Conservation (phyloP, 2,888 invertebrate genomes). For the Camponotus fellah region DNA sequence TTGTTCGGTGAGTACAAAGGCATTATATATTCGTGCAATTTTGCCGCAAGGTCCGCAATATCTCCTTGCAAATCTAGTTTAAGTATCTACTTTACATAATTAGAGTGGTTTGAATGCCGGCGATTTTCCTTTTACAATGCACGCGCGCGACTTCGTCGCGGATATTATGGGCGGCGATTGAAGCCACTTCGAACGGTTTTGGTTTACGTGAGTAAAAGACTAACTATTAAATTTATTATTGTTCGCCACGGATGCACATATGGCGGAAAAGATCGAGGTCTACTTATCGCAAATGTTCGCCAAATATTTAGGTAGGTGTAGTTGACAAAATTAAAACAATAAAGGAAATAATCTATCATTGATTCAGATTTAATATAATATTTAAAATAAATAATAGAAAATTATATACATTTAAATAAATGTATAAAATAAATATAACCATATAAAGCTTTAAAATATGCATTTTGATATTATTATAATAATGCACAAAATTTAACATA, state of each 20-base stretch:
- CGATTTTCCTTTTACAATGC: conserved; percentile 64
- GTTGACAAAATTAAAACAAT: neutral
- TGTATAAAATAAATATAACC: no score
- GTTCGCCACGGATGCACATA: neutral
- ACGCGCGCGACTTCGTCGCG: conserved; percentile 45
- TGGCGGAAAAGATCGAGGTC: conserved; percentile 13
- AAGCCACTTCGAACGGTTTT: conserved; percentile 46
- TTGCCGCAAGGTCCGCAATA: conserved; percentile 63
- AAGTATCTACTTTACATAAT: conserved; percentile 74
- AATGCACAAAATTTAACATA: no score
- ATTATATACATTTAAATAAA: no score
- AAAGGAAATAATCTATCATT: neutral
- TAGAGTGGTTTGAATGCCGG: conserved; percentile 69
- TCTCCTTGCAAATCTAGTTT: conserved; percentile 70
- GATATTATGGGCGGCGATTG: conserved; percentile 54
- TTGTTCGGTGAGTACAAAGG: conserved; percentile 26
- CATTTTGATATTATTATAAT: no score
- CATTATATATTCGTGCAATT: conserved; percentile 57
- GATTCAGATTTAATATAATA: neutral
- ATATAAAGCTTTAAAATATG: no score
- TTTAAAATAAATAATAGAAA: no score
- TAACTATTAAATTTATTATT: conserved; percentile 48
- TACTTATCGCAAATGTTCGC: neutral
- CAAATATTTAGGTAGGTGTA: neutral
- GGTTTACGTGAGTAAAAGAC: conserved; percentile 54